Base-by-base conservation (phyloP, 2,888 invertebrate genomes). In the Serripes groenlandicus region DNA sequence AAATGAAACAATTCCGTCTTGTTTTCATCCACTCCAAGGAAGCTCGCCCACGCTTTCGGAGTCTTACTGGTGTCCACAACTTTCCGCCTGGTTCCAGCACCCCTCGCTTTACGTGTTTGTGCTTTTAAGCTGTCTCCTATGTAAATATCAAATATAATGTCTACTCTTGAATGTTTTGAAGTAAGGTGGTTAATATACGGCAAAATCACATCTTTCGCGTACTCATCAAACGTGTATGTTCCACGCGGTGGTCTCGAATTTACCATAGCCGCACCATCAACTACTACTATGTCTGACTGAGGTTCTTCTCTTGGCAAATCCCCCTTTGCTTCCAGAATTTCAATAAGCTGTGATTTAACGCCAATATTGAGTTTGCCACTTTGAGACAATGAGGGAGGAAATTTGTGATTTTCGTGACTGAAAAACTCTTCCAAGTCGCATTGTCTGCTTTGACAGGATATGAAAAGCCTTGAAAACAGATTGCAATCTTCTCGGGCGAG, bases 141-240 rank as follows among this genome's bases (percentile, higher is more conserved):
- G 54, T 87, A 87, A 35, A 18, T 71, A 75, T 89, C 88, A 79
- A 75, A 88, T 4, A 84, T 73, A 34, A 85, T 42, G 54, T 90
- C 89, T 9, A 88, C 11, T 37, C 88, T 64, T 3, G 66, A 49
- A 15, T 62, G 62, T 15, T 56, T 60, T 18, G 34, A 15, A 26
- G 88, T 62, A 49, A 89, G 85, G 18, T 42, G 28, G 49, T 54
- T 11, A 18, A 78, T 35, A 37, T 83, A 82, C 58, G 81, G 83
- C 5, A 85, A 32, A 35, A 77, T 60, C 0, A 73, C 68, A 26
- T 35, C 49, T 3, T 37, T 28, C 4, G 83, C 76, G 77, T 85
- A 89, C 3, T 87, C 85, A 26, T 78, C 32, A 71, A 89, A 88
- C 0, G 85, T 84, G 23, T 70, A 75, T n/a, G 68, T 74, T 5